Base-by-base conservation (phyloP, 2,888 invertebrate species). In the Elgonia sp. region DNA sequence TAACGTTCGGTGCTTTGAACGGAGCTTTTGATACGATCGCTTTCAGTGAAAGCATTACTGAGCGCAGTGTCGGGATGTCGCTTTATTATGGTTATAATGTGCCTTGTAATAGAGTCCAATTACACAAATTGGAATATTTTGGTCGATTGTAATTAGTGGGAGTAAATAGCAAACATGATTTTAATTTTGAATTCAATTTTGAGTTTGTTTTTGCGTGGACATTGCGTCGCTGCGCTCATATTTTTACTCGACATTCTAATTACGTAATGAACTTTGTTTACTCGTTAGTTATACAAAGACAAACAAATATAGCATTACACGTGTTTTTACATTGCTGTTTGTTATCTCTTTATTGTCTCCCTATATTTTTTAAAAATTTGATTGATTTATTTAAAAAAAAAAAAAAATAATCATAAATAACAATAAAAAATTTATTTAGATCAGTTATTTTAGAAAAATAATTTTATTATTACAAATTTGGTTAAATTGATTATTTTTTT, bases 41-140 rank as follows among this genome's bases (percentile, higher is more conserved):
- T 87, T 87, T 87, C 86, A 87, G 81, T 83, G 86, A 87, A 87
- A 87, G 86, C 86, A 83, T 83, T 87, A 83, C 42, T 42, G 62
- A 83, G 69, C 39, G 63, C 62, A 37, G 2, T 39, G 14, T 8
- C 46, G 67, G 87, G 29, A n/a, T 60, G 20, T 65, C 72, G 53
- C 65, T 76, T 84, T 73, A 46, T 67, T 57, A 50, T 50, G 55
- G 3, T 29, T 29, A 29, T 29, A 75, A 72, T 50, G 12, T 42
- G 63, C 65, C 21, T 40, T 29, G 0, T 65, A 37, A 40, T 65
- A 73, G 18, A 16, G 50, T 50, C 18, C 46, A 73, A 75, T 57
- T 57, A 67, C 9, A 60, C 69, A 69, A 75, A 73, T 67, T 67
- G 37, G 29, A 12, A 14, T 42, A 42, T 20, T 50, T 73, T 16